Conservation (phyloP, 2,113 vertebrate genomes). For the Nicator chloris region DNA sequence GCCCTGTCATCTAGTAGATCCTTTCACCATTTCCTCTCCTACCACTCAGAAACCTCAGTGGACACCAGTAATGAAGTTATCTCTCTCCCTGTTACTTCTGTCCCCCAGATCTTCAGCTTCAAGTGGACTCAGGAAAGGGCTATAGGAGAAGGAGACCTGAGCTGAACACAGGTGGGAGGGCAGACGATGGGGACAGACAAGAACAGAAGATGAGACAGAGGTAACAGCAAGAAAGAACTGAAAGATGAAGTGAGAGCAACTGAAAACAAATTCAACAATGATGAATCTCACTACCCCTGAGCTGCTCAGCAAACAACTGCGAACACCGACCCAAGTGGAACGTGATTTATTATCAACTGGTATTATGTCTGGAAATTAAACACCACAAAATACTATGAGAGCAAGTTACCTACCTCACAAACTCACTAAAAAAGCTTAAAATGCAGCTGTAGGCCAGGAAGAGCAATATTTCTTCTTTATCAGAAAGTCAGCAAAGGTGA, state of each 20-base stretch:
- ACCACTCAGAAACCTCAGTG: neutral
- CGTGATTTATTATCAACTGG: neutral
- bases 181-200: neutral
- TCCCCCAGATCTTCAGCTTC: neutral
- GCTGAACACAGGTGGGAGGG: neutral
- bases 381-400: neutral
- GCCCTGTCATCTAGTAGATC: neutral
- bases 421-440: neutral
- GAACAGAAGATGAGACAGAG: fast-evolving
- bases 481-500: neutral
- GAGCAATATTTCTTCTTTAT: neutral
- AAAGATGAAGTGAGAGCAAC: neutral
- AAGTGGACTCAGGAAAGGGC: neutral
- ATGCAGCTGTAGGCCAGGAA: neutral
- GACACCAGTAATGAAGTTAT: neutral
- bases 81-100: neutral
- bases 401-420: neutral
- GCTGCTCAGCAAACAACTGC: neutral
- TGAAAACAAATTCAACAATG: neutral
- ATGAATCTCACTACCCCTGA: neutral
- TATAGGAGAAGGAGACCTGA: neutral
- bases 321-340: neutral
- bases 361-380: neutral
- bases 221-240: neutral
- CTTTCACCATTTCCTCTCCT: neutral